Conservation (phyloP, 2,113 vertebrate species). For the Alligator mississippiensis region DNA sequence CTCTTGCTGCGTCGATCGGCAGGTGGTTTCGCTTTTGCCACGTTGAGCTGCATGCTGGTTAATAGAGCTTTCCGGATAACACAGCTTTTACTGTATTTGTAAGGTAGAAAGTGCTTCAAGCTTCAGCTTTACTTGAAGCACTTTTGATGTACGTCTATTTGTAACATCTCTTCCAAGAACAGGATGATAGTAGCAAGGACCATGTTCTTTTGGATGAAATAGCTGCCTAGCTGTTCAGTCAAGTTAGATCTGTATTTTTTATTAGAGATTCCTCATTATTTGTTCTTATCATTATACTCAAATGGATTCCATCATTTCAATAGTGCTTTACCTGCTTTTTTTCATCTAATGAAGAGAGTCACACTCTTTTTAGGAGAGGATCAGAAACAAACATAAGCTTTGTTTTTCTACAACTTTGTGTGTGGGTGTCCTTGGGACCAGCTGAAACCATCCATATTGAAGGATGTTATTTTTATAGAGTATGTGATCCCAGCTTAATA, state of each 20-base stretch:
- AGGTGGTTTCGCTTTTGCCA: no score
- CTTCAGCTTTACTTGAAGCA: no score
- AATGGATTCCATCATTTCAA: not conserved
- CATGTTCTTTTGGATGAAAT: not conserved
- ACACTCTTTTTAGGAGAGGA: not conserved
- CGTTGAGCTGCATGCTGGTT: no score
- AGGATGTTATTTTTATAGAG: slow-evolving; percentile 16
- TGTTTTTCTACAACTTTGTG: not conserved
- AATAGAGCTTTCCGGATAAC: no score
- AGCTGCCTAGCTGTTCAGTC: not conserved
- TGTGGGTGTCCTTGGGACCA: not conserved
- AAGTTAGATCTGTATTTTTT: not conserved
- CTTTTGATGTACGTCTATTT: no score
- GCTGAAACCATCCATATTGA: not conserved
- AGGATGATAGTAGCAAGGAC: no score
- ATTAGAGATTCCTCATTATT: not conserved
- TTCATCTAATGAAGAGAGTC: slow-evolving; percentile 19
- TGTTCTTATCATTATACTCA: not conserved
- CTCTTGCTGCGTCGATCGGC: no score
- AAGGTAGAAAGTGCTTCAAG: no score
- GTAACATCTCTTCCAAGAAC: no score
- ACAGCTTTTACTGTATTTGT: no score
- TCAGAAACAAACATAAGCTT: not conserved
- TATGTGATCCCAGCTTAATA: not conserved
- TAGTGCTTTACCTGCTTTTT: not conserved